Percentiles rank a stretch among this genome's conserved stretches.
These are phyloP conservation scores for Platypus cylindrus DNA, from an alignment of 2,888 invertebrate genomes.

Conservation along the genomic window DNA sequence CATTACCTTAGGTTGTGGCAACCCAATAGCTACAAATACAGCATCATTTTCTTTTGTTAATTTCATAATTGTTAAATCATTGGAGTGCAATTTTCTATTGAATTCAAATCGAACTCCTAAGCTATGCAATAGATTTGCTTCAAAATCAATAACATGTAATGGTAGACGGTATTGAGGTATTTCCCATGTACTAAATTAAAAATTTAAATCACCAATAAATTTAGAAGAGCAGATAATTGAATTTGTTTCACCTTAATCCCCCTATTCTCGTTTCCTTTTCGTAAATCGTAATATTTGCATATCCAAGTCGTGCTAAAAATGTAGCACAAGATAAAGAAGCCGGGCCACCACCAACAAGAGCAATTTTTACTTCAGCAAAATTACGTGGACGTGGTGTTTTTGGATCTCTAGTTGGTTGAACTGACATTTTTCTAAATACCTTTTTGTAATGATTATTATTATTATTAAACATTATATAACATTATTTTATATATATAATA, in stretches of 20 bases:
- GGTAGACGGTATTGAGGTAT: constrained; percentile 97
- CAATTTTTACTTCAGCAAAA: constrained; percentile 58
- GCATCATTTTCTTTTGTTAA: constrained; percentile 61
- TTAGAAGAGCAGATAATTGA: constrained; percentile 1
- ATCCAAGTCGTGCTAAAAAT: constrained; percentile 87
- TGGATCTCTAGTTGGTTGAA: constrained; percentile 76
- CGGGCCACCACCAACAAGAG: constrained; percentile 88
- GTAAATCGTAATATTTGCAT: constrained; percentile 80
- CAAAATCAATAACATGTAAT: constrained; percentile 82
- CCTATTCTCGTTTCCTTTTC: constrained; percentile 81
- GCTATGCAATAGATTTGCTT: constrained; percentile 81
- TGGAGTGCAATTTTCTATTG: constrained; percentile 54
- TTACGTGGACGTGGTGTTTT: constrained; percentile 43
- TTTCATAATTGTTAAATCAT: constrained; percentile 63
- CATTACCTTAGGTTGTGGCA: constrained; percentile 78
- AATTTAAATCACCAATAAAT: constrained; percentile 6
- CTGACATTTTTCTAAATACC: constrained; percentile 88
- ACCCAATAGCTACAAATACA: constrained; percentile 75
- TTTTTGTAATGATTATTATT: too few species aligned
- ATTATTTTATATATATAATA: too few species aligned
- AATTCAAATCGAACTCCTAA: constrained; percentile 81
- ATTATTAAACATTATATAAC: too few species aligned
- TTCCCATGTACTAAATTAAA: constrained; percentile 66
- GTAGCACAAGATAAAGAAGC: constrained; percentile 95
- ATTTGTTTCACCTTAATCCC: constrained; percentile 61